Base-by-base conservation (phyloP, 2,888 invertebrate species). In the Cordilura impudica region DNA sequence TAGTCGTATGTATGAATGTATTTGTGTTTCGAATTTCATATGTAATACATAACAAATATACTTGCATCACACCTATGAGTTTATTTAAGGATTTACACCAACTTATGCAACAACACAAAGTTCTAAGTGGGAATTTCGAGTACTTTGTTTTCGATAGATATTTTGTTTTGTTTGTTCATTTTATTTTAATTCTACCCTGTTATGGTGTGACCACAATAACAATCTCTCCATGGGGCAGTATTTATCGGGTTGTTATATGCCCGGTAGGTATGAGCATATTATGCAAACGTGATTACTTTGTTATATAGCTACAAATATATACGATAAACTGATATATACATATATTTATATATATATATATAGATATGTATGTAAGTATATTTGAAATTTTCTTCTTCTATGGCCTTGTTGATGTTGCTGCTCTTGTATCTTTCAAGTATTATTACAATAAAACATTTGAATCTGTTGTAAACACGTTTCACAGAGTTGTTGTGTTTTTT, bases 261-360 rank as follows among this genome's bases (percentile, higher is more conserved):
- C 71, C 49, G 16, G 67, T 12, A 56, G 63, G 26, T 66, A 66
- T n/a, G n/a, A n/a, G n/a, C n/a, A n/a, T 66, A 75, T 75, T 79
- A 71, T 75, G 74, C 71, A 79, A 71, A 79, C 75, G 79, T 79
- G 79, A 79, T 75, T 74, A 61, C 70, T 70, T 66, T 71, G 54
- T 61, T 74, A 47, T 78, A 58, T n/a, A n/a, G n/a, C n/a, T n/a
- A n/a, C n/a, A n/a, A n/a, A n/a, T n/a, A n/a, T n/a, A n/a, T n/a
- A n/a, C n/a, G n/a, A n/a, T n/a, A n/a, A n/a, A n/a, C n/a, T n/a
- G n/a, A n/a, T n/a, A n/a, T n/a, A n/a, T n/a, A n/a, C n/a, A n/a
- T n/a, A n/a, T n/a, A n/a, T n/a, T n/a, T n/a, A n/a, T n/a, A n/a
- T n/a, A n/a, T n/a, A n/a, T n/a, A n/a, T n/a, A n/a, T n/a, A n/a